Evolutionary conservation across 2,797 vertebrate species (phyloP).

Genomic region (Garrulus glandarius): DNA sequence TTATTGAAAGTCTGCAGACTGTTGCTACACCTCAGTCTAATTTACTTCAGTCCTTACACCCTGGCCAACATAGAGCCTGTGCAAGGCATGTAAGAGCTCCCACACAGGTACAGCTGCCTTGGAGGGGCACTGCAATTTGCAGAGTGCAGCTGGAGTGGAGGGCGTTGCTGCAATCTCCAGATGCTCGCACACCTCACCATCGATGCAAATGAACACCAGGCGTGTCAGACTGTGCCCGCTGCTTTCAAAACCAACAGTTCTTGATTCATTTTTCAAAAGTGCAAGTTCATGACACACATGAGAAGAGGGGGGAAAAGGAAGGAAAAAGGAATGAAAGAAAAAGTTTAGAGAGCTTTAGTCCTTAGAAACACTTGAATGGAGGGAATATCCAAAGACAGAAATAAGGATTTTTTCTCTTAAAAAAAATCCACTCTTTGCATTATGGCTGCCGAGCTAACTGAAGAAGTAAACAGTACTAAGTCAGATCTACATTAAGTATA

Average conservation of each 20-base stretch:
- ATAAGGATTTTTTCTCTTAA: neutral
- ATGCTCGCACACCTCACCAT: neutral
- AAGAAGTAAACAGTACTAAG: neutral
- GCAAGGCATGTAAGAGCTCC: neutral
- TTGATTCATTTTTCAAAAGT: neutral
- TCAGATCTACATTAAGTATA: neutral
- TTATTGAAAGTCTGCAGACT: neutral
- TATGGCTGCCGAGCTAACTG: neutral
- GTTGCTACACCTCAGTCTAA: neutral
- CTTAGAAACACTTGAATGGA: neutral
- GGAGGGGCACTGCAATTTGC: neutral
- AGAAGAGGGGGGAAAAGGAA: neutral
- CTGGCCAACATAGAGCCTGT: rapidly evolving
- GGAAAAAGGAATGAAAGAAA: neutral
- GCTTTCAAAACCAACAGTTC: neutral
- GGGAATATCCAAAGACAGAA: neutral
- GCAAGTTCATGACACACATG: neutral
- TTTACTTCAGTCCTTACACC: neutral
- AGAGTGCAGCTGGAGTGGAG: neutral
- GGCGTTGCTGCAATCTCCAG: rapidly evolving
- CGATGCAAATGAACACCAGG: neutral
- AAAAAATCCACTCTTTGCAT: neutral
- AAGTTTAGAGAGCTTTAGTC: neutral
- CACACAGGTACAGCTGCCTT: neutral
- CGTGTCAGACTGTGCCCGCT: neutral